Evolutionary conservation across 2,888 invertebrate genomes (phyloP).

Genomic region (Rotaria sp.): DNA sequence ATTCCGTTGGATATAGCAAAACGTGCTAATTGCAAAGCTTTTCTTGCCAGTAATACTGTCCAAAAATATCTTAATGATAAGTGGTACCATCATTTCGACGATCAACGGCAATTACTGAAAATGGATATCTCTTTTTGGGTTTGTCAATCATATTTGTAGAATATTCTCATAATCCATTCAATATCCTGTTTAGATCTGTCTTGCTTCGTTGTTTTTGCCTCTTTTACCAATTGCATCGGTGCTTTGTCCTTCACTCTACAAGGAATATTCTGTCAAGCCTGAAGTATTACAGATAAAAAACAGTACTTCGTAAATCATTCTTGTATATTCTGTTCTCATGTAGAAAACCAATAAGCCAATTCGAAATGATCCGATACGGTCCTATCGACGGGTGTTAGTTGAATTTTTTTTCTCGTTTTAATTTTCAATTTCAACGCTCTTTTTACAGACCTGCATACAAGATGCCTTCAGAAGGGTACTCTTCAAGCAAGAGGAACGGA

Average conservation of each 20-base stretch:
- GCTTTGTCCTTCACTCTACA: background rate
- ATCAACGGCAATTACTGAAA: background rate
- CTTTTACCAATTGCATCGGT: background rate
- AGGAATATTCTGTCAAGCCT: background rate
- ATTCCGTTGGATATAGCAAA: background rate
- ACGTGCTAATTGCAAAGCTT: background rate
- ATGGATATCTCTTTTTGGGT: background rate
- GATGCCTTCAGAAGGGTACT: too few relatives aligned
- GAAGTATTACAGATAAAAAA: background rate
- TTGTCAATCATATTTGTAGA: background rate
- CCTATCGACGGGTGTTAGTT: background rate
- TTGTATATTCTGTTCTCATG: background rate
- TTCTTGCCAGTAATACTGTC: slow-evolving; percentile 12
- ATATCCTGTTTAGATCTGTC: background rate
- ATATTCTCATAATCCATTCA: background rate
- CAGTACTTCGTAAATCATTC: background rate
- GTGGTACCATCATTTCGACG: background rate
- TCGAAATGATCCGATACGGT: background rate
- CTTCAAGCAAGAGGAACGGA: too few relatives aligned
- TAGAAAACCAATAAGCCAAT: background rate
- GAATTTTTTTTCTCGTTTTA: too few relatives aligned
- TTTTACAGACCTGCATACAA: too few relatives aligned
- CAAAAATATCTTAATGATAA: background rate
- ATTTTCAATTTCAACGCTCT: too few relatives aligned
- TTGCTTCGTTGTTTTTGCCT: background rate